A percentile compares a stretch with the other conserved stretches of the same genome.
phyloP scores from a whole-genome alignment of 1,140 invertebrate genomes.

The Holcopasites calliopsidis region DNA sequence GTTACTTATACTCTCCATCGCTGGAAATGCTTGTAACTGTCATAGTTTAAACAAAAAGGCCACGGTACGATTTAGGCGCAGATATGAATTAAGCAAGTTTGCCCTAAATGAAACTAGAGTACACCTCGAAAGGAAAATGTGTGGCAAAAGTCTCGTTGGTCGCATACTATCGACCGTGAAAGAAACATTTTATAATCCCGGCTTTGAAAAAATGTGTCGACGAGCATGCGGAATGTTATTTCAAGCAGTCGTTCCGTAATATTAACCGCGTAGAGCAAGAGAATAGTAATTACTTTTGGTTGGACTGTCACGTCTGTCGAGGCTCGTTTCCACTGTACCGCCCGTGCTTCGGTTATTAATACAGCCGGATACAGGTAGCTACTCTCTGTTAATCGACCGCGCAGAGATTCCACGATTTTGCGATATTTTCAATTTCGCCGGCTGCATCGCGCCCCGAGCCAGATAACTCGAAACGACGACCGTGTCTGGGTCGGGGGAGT shows the following conservation, averaged over 20 bases:
- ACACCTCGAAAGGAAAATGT: too few species aligned
- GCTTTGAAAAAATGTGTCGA: slow-evolving; percentile 1
- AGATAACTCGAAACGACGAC: background rate
- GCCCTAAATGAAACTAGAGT: too few species aligned
- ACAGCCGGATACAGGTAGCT: slow-evolving; percentile 21
- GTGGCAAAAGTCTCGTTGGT: background rate
- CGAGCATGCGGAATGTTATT: slow-evolving; percentile 34
- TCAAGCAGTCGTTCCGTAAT: slow-evolving; percentile 47
- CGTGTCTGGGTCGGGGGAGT: background rate
- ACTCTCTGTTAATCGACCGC: slow-evolving; percentile 35
- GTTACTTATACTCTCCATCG: too few species aligned
- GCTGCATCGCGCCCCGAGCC: background rate
- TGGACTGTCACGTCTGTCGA: slow-evolving; percentile 53
- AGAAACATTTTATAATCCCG: slow-evolving; percentile 19
- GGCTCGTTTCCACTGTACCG: slow-evolving; percentile 10
- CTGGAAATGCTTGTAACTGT: too few species aligned
- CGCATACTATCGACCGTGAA: slow-evolving; percentile 24
- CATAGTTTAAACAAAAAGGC: too few species aligned
- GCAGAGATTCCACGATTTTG: slow-evolving; percentile 38
- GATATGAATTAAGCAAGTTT: too few species aligned
- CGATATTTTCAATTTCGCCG: slow-evolving; percentile 40
- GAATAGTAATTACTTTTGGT: slow-evolving; percentile 62
- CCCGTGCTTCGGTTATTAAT: slow-evolving; percentile 56
- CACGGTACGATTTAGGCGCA: too few species aligned
- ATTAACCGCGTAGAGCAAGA: slow-evolving; percentile 58